Evolutionary conservation across 2,888 invertebrate species (phyloP).

Genomic region (Prenolepis imparis): DNA sequence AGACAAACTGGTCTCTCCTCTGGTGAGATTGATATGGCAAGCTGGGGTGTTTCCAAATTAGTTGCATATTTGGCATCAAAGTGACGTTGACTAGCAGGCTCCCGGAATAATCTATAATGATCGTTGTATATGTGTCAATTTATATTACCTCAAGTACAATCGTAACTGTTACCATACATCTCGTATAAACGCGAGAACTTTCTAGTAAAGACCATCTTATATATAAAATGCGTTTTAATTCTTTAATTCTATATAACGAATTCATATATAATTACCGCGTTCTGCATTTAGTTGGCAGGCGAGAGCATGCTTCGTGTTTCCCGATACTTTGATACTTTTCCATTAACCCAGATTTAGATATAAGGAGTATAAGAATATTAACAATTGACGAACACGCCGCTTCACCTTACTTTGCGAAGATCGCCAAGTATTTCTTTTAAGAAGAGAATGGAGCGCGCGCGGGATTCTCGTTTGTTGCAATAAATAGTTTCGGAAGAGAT

Average conservation of each 20-base stretch:
- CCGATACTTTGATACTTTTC: slow-evolving; percentile 49
- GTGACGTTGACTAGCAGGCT: slow-evolving; percentile 40
- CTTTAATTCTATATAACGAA: slow-evolving; percentile 11
- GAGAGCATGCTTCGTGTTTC: slow-evolving; percentile 21
- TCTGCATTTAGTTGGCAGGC: background rate
- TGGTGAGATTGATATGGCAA: slow-evolving; percentile 45
- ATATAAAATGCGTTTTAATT: background rate
- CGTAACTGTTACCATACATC: background rate
- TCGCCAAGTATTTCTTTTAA: slow-evolving; percentile 40
- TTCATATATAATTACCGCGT: slow-evolving; percentile 5
- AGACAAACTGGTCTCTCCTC: slow-evolving; percentile 17
- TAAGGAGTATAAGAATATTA: slow-evolving; percentile 42
- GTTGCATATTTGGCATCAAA: slow-evolving; percentile 41
- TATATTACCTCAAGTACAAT: slow-evolving; percentile 30
- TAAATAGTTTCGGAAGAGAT: slow-evolving; percentile 32
- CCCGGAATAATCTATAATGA: slow-evolving; percentile 45
- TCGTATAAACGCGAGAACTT: background rate
- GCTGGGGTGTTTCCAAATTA: slow-evolving; percentile 48
- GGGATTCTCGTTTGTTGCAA: slow-evolving; percentile 8
- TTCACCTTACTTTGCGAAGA: slow-evolving; percentile 32
- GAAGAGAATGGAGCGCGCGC: background rate
- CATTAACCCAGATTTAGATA: slow-evolving; percentile 51
- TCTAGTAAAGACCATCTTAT: background rate
- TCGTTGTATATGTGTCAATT: slow-evolving; percentile 44
- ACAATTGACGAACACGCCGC: slow-evolving; percentile 32